These are phyloP conservation scores for Portevinia maculata DNA, from an alignment of 2,888 invertebrate genomes.

Conservation along the genomic window DNA sequence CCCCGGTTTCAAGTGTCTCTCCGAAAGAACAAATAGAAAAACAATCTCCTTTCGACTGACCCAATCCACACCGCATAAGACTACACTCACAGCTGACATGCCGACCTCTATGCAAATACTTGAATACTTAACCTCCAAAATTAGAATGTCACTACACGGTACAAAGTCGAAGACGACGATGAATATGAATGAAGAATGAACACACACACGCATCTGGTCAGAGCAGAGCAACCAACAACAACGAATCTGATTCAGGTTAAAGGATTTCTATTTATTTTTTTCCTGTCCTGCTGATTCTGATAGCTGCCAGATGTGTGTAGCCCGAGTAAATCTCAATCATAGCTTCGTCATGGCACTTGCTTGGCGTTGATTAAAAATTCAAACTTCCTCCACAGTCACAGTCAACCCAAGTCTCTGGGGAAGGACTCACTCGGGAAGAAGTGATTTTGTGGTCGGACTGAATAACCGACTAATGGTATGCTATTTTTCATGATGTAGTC, in stretches of 20 bases:
- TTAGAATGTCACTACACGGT: constrained; percentile 35
- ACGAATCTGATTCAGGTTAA: constrained; percentile 26
- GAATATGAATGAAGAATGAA: constrained; percentile 58
- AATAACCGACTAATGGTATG: constrained; percentile 58
- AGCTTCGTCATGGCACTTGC: constrained; percentile 53
- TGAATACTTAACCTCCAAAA: constrained; percentile 51
- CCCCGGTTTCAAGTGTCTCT: constrained; percentile 46
- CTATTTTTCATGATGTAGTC: constrained; percentile 68
- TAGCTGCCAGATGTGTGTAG: constrained; percentile 37
- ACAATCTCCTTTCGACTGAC: constrained; percentile 45
- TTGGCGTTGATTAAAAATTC: constrained; percentile 66
- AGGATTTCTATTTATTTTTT: constrained; percentile 9
- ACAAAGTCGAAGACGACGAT: constrained; percentile 14
- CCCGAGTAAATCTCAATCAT: constrained; percentile 61
- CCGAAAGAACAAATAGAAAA: constrained; percentile 17
- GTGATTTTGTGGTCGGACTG: constrained; percentile 63
- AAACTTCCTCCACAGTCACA: constrained; percentile 29
- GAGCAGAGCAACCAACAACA: background rate
- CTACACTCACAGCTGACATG: constrained; percentile 52
- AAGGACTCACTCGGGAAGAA: constrained; percentile 15
- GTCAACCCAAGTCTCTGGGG: background rate
- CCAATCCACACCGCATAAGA: constrained; percentile 27
- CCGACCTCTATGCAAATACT: constrained; percentile 53
- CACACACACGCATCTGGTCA: constrained; percentile 40
- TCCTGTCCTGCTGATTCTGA: constrained; percentile 18